Evolutionary conservation across 2,113 vertebrate species (phyloP).

Genomic region (Oncorhynchus kisutch): DNA sequence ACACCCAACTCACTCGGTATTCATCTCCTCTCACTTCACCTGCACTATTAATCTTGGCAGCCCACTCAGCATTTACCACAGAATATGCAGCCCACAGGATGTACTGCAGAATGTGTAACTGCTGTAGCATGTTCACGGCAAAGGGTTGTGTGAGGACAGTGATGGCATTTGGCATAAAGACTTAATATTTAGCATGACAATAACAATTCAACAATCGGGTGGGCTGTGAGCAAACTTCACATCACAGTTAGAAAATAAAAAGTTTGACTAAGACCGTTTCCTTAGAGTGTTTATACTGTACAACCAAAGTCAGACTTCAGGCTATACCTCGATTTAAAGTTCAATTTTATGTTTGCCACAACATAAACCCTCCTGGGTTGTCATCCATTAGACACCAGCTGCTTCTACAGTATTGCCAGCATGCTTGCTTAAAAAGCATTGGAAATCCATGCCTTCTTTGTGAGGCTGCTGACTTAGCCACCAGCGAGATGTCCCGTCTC

Average conservation of each 20-base stretch:
- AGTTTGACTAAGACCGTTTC: too few relatives aligned
- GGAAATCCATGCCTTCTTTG: neutral
- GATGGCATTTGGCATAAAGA: neutral
- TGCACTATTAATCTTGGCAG: neutral
- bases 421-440: neutral
- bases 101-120: neutral
- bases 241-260: too few relatives aligned
- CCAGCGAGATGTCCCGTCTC: neutral
- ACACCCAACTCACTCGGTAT: neutral
- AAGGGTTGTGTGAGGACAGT: neutral
- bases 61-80: too few relatives aligned
- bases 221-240: neutral
- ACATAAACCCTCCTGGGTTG: neutral
- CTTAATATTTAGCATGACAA: neutral
- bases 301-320: neutral
- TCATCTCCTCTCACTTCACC: neutral
- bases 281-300: neutral
- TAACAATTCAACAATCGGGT: neutral
- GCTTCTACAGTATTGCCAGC: neutral
- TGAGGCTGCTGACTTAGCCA: neutral
- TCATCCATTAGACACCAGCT: too few relatives aligned
- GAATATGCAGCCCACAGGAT: too few relatives aligned
- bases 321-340: neutral
- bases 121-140: neutral
- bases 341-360: neutral